Conservation (phyloP, 2,888 invertebrate species). For the Andrena flavipes region DNA sequence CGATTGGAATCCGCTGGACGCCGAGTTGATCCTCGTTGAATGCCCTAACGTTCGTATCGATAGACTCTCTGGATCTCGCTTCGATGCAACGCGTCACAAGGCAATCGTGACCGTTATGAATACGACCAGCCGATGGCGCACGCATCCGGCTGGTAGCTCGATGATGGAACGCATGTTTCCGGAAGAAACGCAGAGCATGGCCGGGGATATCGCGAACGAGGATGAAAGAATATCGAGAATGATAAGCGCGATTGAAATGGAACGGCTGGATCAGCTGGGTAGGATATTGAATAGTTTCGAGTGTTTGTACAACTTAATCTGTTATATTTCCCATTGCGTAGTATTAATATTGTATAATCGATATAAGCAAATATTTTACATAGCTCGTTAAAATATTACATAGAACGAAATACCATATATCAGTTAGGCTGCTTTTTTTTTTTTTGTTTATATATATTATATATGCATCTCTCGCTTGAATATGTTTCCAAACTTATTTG, state of each 20-base stretch:
- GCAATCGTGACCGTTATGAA: conserved; percentile 5
- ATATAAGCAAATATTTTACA: conserved; percentile 62
- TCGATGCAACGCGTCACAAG: background rate
- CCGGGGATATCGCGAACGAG: background rate
- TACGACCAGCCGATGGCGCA: conserved; percentile 29
- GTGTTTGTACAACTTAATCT: conserved; percentile 7
- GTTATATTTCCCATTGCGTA: conserved; percentile 33
- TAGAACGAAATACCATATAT: conserved; percentile 53
- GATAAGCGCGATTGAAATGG: conserved; percentile 1
- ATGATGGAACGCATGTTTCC: conserved; percentile 27
- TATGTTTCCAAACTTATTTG: conserved; percentile 36
- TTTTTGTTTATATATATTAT: conserved; percentile 33
- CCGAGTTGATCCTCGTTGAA: conserved; percentile 31
- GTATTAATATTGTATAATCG: conserved; percentile 50
- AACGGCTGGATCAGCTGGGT: conserved; percentile 45
- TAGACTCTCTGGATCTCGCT: background rate
- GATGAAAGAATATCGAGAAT: conserved; percentile 23
- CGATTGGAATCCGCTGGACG: conserved; percentile 18
- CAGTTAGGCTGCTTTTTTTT: conserved; percentile 43
- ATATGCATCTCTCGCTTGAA: conserved; percentile 28
- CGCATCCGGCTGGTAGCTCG: background rate
- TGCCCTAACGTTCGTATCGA: background rate
- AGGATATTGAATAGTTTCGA: conserved; percentile 23
- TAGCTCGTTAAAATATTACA: conserved; percentile 55
- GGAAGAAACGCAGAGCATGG: background rate